phyloP scores from a whole-genome alignment of 2,888 invertebrate species.

The Eulithis prunata region DNA sequence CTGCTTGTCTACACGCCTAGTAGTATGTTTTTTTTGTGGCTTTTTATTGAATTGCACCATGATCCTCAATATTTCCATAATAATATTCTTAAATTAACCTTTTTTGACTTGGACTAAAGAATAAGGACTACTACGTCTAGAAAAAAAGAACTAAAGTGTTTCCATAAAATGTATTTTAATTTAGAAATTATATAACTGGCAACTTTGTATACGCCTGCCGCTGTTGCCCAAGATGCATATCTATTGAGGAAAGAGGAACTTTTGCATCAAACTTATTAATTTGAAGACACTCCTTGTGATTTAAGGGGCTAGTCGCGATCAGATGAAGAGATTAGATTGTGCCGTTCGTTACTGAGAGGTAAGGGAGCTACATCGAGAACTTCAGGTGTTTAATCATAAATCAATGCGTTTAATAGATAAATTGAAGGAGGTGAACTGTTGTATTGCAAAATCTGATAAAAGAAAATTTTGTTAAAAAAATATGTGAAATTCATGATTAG shows the following conservation, averaged over 20 bases:
- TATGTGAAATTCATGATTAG: no score
- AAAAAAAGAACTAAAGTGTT: no score
- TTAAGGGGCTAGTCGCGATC: constrained; percentile 46
- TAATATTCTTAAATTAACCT: no score
- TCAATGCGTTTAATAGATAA: constrained; percentile 19
- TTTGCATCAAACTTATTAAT: constrained; percentile 55
- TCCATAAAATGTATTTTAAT: background rate
- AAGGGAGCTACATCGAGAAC: constrained; percentile 33
- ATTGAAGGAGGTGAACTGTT: constrained; percentile 28
- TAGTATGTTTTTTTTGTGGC: background rate
- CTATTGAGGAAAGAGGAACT: constrained; percentile 50
- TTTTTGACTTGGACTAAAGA: no score
- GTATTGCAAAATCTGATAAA: constrained; percentile 18
- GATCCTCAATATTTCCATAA: no score
- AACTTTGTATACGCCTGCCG: constrained; percentile 42
- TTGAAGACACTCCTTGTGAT: constrained; percentile 47
- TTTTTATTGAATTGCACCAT: no score
- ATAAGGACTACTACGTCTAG: no score
- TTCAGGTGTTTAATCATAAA: constrained; percentile 22
- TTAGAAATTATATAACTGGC: constrained; percentile 46
- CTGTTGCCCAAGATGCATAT: constrained; percentile 52
- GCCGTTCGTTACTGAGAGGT: constrained; percentile 37
- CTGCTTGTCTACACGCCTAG: background rate
- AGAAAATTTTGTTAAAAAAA: background rate
- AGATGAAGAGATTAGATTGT: constrained; percentile 49